phyloP scores from a whole-genome alignment of 2,888 invertebrate species.

The Hypomecis atomaria region DNA sequence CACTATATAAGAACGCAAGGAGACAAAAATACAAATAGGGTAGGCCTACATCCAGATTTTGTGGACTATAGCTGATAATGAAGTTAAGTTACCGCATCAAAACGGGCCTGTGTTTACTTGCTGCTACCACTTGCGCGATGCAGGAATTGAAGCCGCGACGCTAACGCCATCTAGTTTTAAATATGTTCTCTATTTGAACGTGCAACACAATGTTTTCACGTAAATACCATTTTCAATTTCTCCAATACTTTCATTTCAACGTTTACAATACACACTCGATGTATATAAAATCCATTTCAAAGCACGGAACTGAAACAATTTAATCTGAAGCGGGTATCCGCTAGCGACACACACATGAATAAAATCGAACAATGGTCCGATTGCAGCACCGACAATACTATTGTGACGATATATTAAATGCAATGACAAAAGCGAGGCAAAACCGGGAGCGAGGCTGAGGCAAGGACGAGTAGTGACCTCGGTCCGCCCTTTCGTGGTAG shows the following conservation, averaged over 20 bases:
- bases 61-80: no score
- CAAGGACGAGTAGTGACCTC: slow-evolving; percentile 50
- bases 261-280: slow-evolving; percentile 13
- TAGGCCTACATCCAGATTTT: no score
- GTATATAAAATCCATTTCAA: slow-evolving; percentile 22
- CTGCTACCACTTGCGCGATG: no score
- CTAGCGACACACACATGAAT: slow-evolving; percentile 42
- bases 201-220: no score
- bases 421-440: slow-evolving; percentile 50
- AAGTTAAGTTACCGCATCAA: no score
- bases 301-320: slow-evolving; percentile 36
- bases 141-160: no score
- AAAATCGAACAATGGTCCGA: slow-evolving; percentile 39
- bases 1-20: no score
- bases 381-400: slow-evolving; percentile 32
- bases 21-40: no score
- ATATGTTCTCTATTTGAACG: no score
- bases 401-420: slow-evolving; percentile 42
- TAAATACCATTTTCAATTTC: background rate
- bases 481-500: slow-evolving; percentile 33
- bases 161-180: no score
- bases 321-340: slow-evolving; percentile 41
- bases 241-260: slow-evolving; percentile 5
- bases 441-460: slow-evolving; percentile 43
- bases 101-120: no score